Evolutionary conservation across 2,888 invertebrate species (phyloP), one percentile per base, ranked within the genome.

Genomic region (Lepetodrilus schrolli): DNA sequence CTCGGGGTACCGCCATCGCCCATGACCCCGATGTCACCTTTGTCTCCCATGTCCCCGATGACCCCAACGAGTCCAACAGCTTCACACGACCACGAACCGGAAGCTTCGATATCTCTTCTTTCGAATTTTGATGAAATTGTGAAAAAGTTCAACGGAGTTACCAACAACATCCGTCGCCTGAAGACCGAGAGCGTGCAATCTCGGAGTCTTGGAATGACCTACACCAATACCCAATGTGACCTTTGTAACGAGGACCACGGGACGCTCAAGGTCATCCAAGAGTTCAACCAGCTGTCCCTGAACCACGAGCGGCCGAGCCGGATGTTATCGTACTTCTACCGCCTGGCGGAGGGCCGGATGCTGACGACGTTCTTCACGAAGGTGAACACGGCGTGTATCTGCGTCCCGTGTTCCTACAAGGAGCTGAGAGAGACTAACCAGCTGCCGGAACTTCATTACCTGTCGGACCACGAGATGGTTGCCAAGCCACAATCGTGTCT

Each of bases 321-420:
- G 13, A 78, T 81, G 26, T 78, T 83, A 38, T 76, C 77, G n/a
- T 80, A 82, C 34, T 87, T 80, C 74, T 87, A 85, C 81, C 77
- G 77, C 38, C 76, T 87, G 47, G 77, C 79, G 71, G 82, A 84
- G 13, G 85, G 86, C 37, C 80, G 84, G 37, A 81, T 87, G 36
- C 84, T 87, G 72, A 87, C 86, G 37, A 82, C 85, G 43, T 87
- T 86, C 72, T 81, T 86, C 80, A 86, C 85, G 74, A 81, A 81
- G 48, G 86, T 87, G 17, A 86, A 84, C 76, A 86, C 86, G 2
- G 82, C 86, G 50, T 86, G 85, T 66, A 85, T 87, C 34, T 87
- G 87, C 72, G 86, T 87, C 17, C 87, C 87, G 8, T 87, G 87
- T 65, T 85, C 87, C 3, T 86, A 85, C 72, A 79, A 79, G 50